A percentile compares a stretch with the other conserved stretches of the same genome.
Evolutionary conservation across 2,113 vertebrate genomes (phyloP).

Genomic region (Reinhardtius hippoglossoides): DNA sequence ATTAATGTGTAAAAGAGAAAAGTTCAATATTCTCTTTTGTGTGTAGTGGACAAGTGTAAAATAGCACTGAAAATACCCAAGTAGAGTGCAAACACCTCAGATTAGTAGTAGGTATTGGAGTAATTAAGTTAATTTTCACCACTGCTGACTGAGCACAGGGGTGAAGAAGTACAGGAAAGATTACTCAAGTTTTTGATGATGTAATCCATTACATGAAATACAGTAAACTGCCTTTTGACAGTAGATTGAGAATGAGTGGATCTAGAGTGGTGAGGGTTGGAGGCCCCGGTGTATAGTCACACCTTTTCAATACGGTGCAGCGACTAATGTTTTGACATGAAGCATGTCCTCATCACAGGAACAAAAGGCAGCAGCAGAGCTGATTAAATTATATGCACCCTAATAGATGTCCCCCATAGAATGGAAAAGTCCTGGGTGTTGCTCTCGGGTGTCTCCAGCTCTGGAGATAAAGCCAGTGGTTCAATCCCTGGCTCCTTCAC

Average conservation of each 20-base stretch:
- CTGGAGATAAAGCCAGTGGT: not conserved
- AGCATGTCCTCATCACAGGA: not conserved
- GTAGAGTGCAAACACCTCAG: not conserved
- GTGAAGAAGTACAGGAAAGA: not conserved
- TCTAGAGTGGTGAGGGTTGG: not conserved
- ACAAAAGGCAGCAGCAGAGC: not conserved
- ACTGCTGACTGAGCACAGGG: not conserved
- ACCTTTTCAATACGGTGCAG: not conserved
- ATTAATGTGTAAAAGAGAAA: not conserved
- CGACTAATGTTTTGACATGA: not conserved
- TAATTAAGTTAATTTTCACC: not conserved
- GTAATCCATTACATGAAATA: not conserved
- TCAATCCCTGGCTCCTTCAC: not conserved
- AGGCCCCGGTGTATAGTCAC: not conserved
- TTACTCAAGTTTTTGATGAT: not conserved
- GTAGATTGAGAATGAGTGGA: not conserved
- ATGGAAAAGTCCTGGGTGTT: not conserved
- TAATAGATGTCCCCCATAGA: not conserved
- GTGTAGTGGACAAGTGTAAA: not conserved
- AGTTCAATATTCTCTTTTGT: not conserved
- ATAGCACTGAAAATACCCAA: too few species aligned
- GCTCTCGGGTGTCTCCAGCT: not conserved
- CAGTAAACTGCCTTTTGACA: not conserved
- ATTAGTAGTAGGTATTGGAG: too few species aligned
- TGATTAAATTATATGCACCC: not conserved